Base-by-base conservation (phyloP, 2,888 invertebrate genomes). In the Apamea sordens region DNA sequence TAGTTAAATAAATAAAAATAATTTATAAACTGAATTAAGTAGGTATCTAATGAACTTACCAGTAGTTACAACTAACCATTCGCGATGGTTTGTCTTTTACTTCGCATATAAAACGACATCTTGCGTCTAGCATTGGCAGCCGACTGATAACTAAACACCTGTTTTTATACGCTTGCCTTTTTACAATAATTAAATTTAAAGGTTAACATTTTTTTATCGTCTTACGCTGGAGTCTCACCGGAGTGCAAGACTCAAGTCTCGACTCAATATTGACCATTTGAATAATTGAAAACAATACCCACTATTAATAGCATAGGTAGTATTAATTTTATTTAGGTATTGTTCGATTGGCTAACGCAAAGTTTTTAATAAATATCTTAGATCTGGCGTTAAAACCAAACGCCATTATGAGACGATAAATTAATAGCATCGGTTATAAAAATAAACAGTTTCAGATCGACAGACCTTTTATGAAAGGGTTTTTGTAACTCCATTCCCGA, bases 131-230 rank as follows among this genome's bases (percentile, higher is more conserved):
- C 36, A 28, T 13, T 68, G 18, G 28, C 41, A 50, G 36, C 41
- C 13, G 24, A 74, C 50, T 53, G 73, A 36, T 72, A 75, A 59
- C 15, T n/a, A n/a, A n/a, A 73, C 28, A 53, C 53, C 8, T 53
- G 8, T 36, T 21, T n/a, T 18, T 56, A 47, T 21, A n/a, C 47
- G 3, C 21, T 36, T 36, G 13, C 47, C 21, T 11, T 32, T 21
- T 36, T 0, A 61, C 8, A 61, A 61, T 61, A 50, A 36, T 36
- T 21, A 11, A 13, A 72, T 36, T 13, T 8, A 13, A 32, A 28
- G 21, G 21, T 47, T n/a, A n/a, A n/a, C n/a, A n/a, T n/a, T n/a
- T 53, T 50, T 69, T 53, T 21, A 70, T 53, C 41, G n/a, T 70
- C 50, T 74, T 74, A 53, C 41, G 28, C 50, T 69, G 44, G 47